Evolutionary conservation across 2,113 vertebrate species (phyloP), one percentile per base, ranked within the genome.

Genomic region (Podarcis muralis): DNA sequence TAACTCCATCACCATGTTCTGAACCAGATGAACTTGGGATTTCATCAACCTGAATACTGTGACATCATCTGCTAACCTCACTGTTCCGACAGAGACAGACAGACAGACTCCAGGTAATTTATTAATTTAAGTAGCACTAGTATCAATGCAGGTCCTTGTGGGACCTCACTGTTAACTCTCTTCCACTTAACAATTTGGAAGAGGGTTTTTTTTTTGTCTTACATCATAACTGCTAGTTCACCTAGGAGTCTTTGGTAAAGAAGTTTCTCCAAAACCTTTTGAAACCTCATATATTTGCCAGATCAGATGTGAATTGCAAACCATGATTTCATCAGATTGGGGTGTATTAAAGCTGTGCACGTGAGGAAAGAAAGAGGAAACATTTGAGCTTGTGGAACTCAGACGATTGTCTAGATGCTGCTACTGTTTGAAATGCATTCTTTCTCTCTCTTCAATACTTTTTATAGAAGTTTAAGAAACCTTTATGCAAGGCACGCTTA

Each of bases 401-500:
- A 15, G 30, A 80, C 6, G 16, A 59, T 4, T 57, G 15, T 57
- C 77, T 80, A 30, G 13, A 57, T 80, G 25, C 53, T n/a, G 15
- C 53, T 59, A 13, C 27, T 80, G 9, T 16, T 80, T 80, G 16
- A 80, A 16, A 80, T 32, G 5, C 30, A 75, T 7, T 62, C 32
- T 85, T 59, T 85, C 22, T 25, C 16, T 85, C 68, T 71, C 27
- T 37, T 62, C 13, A 83, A 78, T 77, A 86, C 35, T 71, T 84
- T 40, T 32, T 59, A 79, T 37, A 18, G 43, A 20, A 23, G 57
- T 0, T 88, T 83, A 69, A 68, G 22, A 66, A 83, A 35, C 7
- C 35, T 23, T 40, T 65, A 88, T 75, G 53, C 48, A 76, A 62
- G n/a, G 81, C 6, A 53, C 5, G 94, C 95, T 93, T 96, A 99